phyloP scores from a whole-genome alignment of 2,888 invertebrate species.

The Bombyx huttoni region DNA sequence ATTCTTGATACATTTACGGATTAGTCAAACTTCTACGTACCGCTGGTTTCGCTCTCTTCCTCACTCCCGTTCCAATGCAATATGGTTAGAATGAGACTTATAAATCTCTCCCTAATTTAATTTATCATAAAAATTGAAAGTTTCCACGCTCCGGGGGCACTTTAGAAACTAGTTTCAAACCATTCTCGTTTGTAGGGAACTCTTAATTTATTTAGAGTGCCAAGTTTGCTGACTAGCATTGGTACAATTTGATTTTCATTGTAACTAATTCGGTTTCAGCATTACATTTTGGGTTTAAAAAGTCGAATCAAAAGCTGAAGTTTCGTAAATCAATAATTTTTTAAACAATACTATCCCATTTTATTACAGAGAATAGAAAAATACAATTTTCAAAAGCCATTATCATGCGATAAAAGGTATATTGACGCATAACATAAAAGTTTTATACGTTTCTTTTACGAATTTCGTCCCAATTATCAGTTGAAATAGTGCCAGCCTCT shows the following conservation, averaged over 20 bases:
- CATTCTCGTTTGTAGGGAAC: slow-evolving; percentile 63
- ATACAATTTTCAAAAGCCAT: neutral
- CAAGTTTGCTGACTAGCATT: slow-evolving; percentile 40
- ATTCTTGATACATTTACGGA: slow-evolving; percentile 31
- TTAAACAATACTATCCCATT: no score
- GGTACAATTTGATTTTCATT: neutral
- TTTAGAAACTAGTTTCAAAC: slow-evolving; percentile 65
- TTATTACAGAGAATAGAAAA: no score
- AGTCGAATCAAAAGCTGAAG: no score
- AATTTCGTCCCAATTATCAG: slow-evolving; percentile 51
- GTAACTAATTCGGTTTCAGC: no score
- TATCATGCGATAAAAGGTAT: neutral
- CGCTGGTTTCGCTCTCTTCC: slow-evolving; percentile 32
- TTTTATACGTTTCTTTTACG: slow-evolving; percentile 36
- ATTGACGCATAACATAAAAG: slow-evolving; percentile 27
- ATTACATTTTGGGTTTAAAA: no score
- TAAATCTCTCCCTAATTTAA: slow-evolving; percentile 62
- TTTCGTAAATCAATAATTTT: no score
- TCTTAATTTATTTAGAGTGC: slow-evolving; percentile 70
- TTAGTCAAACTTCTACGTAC: slow-evolving; percentile 32
- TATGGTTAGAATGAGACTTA: slow-evolving; percentile 39
- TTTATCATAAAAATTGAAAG: slow-evolving; percentile 72
- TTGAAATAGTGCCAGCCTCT: slow-evolving; percentile 53
- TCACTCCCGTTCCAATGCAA: slow-evolving; percentile 30
- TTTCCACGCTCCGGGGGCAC: slow-evolving; percentile 51